Evolutionary conservation across 2,888 invertebrate genomes (phyloP).

Genomic region (Cheilosia impressa): DNA sequence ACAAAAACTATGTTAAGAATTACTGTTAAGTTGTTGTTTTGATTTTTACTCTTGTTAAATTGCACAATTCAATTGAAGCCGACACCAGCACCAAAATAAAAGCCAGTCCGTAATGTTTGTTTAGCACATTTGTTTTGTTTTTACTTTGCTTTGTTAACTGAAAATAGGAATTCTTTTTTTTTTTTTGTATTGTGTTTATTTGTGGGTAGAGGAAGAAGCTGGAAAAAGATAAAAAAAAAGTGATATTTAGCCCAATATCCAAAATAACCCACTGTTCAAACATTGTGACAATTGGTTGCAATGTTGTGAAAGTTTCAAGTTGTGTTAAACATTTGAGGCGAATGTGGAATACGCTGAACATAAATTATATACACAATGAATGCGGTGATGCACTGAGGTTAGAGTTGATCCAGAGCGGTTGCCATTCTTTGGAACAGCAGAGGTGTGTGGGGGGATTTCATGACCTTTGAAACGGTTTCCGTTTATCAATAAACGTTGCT

Average conservation of each 20-base stretch:
- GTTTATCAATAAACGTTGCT: too few species aligned
- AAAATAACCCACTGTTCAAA: constrained; percentile 56
- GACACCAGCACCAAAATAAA: constrained; percentile 66
- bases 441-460: too few species aligned
- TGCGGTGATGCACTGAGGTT: background rate
- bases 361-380: background rate
- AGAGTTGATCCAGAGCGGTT: too few species aligned
- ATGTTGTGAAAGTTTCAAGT: constrained; percentile 8
- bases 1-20: constrained; percentile 17
- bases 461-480: too few species aligned
- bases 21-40: constrained; percentile 25
- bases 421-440: too few species aligned
- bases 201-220: constrained; percentile 65
- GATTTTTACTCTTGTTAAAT: constrained; percentile 26
- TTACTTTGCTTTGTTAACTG: constrained; percentile 44
- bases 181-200: constrained; percentile 55
- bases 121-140: constrained; percentile 39
- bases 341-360: background rate
- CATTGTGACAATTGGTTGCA: constrained; percentile 59
- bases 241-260: constrained; percentile 58
- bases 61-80: constrained; percentile 35
- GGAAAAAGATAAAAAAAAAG: constrained; percentile 61
- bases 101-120: constrained; percentile 57
- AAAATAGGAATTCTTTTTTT: constrained; percentile 51
- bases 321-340: background rate